Conservation (phyloP, 2,888 invertebrate species). For the Eristalis tenax region DNA sequence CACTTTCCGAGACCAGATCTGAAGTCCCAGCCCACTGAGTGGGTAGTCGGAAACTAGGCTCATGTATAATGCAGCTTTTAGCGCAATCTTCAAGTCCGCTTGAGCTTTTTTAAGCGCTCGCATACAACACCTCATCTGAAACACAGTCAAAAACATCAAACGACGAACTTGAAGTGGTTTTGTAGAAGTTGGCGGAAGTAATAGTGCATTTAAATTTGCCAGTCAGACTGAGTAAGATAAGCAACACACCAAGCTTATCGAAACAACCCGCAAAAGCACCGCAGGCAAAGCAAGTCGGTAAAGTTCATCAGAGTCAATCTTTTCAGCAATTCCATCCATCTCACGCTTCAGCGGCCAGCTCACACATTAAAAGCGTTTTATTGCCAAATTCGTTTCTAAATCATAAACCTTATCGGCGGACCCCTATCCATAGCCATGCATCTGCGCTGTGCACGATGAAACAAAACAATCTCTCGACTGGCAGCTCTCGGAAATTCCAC, state of each 20-base stretch:
- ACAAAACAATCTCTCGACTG: constrained; percentile 13
- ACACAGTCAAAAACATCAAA: too few species aligned
- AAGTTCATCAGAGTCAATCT: background rate
- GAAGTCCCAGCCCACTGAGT: too few species aligned
- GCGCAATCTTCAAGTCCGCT: too few species aligned
- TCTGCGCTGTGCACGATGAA: constrained; percentile 23
- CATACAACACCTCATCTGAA: too few species aligned
- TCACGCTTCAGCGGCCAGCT: constrained; percentile 24
- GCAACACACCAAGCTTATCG: background rate
- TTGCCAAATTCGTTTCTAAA: constrained; percentile 33
- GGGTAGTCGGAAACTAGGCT: too few species aligned
- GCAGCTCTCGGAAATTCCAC: background rate
- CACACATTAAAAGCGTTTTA: constrained; percentile 16
- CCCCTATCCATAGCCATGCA: constrained; percentile 20
- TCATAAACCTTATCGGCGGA: constrained; percentile 38
- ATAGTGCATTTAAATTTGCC: too few species aligned
- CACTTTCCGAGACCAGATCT: too few species aligned
- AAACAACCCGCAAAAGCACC: background rate
- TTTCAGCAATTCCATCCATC: constrained; percentile 18
- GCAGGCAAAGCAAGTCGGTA: background rate
- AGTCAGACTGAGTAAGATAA: too few species aligned
- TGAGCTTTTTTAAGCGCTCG: too few species aligned
- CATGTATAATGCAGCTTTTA: too few species aligned
- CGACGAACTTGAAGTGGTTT: too few species aligned
- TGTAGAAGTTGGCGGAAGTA: too few species aligned